These are phyloP conservation scores for Tetragonisca angustula DNA, from an alignment of 2,888 invertebrate species.

Conservation along the genomic window DNA sequence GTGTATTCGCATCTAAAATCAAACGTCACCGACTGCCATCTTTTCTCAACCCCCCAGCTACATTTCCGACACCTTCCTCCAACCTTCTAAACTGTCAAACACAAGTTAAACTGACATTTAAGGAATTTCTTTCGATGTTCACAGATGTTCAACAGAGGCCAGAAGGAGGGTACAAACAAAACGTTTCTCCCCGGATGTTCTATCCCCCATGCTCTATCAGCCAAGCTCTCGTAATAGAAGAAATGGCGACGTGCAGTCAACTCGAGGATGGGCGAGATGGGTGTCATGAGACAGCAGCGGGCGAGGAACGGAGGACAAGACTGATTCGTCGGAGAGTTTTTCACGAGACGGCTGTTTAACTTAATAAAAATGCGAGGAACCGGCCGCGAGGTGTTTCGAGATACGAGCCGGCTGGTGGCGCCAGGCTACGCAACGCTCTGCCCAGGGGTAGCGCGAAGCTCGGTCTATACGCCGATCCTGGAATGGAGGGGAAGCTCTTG, in stretches of 20 bases:
- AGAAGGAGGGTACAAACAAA: neutral
- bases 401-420: constrained; percentile 80
- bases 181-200: neutral
- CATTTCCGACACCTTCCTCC: neutral
- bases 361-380: constrained; percentile 61
- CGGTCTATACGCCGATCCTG: constrained; percentile 36
- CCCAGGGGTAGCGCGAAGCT: constrained; percentile 68
- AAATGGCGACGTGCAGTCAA: neutral
- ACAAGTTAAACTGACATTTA: neutral
- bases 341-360: constrained; percentile 42
- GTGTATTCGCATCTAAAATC: no score
- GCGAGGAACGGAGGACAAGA: constrained; percentile 5
- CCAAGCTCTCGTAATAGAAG: rapidly evolving
- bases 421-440: constrained; percentile 75
- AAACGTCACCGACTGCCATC: no score
- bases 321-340: constrained; percentile 28
- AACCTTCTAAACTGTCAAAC: neutral
- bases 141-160: neutral
- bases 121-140: neutral
- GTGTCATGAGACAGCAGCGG: neutral
- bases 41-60: no score
- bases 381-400: constrained; percentile 72
- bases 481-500: constrained; percentile 33
- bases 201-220: neutral
- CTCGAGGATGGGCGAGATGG: neutral